phyloP scores from a whole-genome alignment of 1,140 invertebrate species.

The Panagrolaimus sp. region DNA sequence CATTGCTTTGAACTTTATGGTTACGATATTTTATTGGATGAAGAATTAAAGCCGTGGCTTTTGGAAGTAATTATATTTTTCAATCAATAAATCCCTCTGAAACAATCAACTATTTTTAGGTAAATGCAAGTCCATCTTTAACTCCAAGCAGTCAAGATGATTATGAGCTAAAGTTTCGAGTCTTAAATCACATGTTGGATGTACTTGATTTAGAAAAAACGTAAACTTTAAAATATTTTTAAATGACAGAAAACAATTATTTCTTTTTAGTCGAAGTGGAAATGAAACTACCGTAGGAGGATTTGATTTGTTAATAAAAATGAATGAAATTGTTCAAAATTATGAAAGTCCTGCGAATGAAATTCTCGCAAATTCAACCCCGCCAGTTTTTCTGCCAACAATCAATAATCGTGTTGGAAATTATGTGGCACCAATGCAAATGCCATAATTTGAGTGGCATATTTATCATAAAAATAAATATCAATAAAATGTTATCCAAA shows the following conservation, averaged over 20 bases:
- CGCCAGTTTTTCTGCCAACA: slow-evolving; percentile 32
- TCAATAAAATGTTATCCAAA: too few species aligned
- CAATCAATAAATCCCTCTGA: slow-evolving; percentile 22
- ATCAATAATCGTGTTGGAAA: slow-evolving; percentile 45
- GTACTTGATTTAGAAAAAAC: slow-evolving; percentile 63
- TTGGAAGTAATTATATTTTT: slow-evolving; percentile 25
- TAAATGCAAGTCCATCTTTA: slow-evolving; percentile 64
- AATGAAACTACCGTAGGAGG: slow-evolving; percentile 44
- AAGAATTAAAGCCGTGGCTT: slow-evolving; percentile 59
- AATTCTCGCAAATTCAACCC: slow-evolving; percentile 17
- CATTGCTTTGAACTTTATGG: slow-evolving; percentile 66
- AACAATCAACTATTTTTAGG: slow-evolving; percentile 52
- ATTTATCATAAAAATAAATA: too few species aligned
- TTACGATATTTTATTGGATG: slow-evolving; percentile 63
- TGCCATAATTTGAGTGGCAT: too few species aligned
- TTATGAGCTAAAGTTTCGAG: slow-evolving; percentile 63
- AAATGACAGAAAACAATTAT: neutral
- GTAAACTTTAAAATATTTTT: slow-evolving; percentile 38
- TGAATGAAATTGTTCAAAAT: slow-evolving; percentile 38
- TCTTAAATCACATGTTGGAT: slow-evolving; percentile 63
- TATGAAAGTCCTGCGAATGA: slow-evolving; percentile 31
- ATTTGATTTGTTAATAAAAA: slow-evolving; percentile 45
- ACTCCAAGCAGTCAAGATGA: slow-evolving; percentile 64
- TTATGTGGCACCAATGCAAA: too few species aligned
- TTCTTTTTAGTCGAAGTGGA: slow-evolving; percentile 40